Evolutionary conservation across 2,888 invertebrate genomes (phyloP).

Genomic region (Sarcophaga variegata): DNA sequence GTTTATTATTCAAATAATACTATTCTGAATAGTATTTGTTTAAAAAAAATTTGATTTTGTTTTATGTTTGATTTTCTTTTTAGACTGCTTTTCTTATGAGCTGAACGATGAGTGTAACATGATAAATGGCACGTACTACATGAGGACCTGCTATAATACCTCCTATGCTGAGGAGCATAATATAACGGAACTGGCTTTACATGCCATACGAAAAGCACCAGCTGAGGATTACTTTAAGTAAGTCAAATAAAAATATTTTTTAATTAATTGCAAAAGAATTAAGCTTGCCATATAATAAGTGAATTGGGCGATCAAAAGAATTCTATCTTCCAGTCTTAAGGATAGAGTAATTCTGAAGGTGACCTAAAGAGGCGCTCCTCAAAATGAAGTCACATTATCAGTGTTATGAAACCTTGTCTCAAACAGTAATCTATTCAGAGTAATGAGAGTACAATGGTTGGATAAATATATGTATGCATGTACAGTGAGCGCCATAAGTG

Average conservation of each 20-base stretch:
- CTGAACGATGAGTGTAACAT: slow-evolving; percentile 85
- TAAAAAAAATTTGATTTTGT: background rate
- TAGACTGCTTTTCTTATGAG: slow-evolving; percentile 88
- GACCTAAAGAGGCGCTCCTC: no score
- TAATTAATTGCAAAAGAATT: background rate
- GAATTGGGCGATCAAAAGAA: no score
- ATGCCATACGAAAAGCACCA: slow-evolving; percentile 85
- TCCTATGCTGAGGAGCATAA: slow-evolving; percentile 84
- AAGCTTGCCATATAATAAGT: background rate
- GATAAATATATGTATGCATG: no score
- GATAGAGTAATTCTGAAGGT: no score
- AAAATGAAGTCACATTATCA: no score
- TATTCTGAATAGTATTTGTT: background rate
- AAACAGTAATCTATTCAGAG: no score
- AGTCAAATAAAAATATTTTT: slow-evolving; percentile 72
- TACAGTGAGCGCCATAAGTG: no score
- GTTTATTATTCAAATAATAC: no score
- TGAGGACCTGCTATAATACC: slow-evolving; percentile 85
- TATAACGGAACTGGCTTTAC: slow-evolving; percentile 83
- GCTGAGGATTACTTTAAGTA: slow-evolving; percentile 90
- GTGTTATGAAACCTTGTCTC: no score
- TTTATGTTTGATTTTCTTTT: background rate
- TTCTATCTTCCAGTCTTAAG: no score
- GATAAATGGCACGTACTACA: slow-evolving; percentile 86
- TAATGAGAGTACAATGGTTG: no score